phyloP scores from a whole-genome alignment of 2,888 invertebrate species.

The Mayetiola destructor region DNA sequence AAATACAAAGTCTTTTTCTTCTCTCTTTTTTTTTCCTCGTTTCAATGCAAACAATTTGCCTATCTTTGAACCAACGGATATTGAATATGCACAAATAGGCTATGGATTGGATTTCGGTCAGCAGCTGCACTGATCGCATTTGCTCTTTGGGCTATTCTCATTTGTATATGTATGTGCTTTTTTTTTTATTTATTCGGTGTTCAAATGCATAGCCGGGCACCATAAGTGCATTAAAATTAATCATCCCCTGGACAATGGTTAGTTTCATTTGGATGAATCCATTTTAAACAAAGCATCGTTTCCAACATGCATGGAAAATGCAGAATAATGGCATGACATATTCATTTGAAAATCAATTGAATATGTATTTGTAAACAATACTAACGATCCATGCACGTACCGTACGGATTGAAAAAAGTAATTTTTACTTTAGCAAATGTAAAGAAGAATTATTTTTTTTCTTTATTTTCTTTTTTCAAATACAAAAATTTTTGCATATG shows the following conservation, averaged over 20 bases:
- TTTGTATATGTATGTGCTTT: not conserved
- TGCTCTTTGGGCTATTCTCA: not conserved
- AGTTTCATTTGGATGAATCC: not conserved
- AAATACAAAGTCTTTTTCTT: too few relatives aligned
- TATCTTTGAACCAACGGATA: not conserved
- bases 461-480: not conserved
- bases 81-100: not conserved
- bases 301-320: not conserved
- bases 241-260: slow-evolving; percentile 6
- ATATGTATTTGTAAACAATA: not conserved
- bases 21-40: too few relatives aligned
- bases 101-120: not conserved
- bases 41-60: slow-evolving; percentile 9
- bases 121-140: not conserved
- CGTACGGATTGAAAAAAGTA: not conserved
- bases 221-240: not conserved
- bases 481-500: not conserved
- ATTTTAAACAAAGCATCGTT: not conserved
- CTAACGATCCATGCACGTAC: too few relatives aligned
- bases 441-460: not conserved
- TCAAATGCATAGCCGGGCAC: too few relatives aligned
- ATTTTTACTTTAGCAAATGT: not conserved
- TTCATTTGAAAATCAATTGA: not conserved
- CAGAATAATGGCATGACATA: not conserved
- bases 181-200: not conserved